Base-by-base conservation (phyloP, 2,797 vertebrate genomes). In the Melopsittacus undulatus region DNA sequence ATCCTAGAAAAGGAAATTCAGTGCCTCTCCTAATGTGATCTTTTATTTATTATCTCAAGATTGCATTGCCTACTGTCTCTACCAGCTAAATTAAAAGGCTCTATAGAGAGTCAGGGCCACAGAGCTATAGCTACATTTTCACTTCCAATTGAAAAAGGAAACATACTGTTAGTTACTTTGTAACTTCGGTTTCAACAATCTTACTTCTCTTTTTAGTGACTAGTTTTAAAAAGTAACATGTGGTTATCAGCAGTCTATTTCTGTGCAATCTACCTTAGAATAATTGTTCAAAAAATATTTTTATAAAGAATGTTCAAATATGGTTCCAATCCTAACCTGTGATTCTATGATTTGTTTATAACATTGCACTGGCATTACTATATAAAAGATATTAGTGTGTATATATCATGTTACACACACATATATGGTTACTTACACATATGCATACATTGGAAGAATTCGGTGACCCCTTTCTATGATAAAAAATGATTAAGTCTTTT, bases 121-220 rank as follows among this genome's bases (percentile, higher is more conserved):
- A 95, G 89, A 97, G 83, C 79, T 85, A 93, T 87, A 94, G 91
- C 93, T 89, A 56, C 81, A 81, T 91, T 96, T 97, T 95, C 86
- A 52, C 54, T 94, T 97, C 95, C 76, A 96, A 95, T 96, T 97
- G 96, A 95, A 97, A 97, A 82, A 52, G 67, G 96, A 97, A 97
- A 87, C 66, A 92, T 11, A 62, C 10, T 19, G 9, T 91, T 98
- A 96, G 97, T 97, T 97, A 96, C 83, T 96, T 96, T 94, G 83
- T 84, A 96, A 96, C 82, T 96, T 97, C 87, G 29, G 16, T 89
- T 92, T 96, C 30, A 82, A 46, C 8, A 64, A 10, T 76, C 62
- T 82, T 78, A 26, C 26, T 66, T 82, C 61, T 83, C 38, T 30
- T 68, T 91, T 92, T 73, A 78, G 21, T 81, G 51, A 84, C 26